phyloP scores from a whole-genome alignment of 30 jellyfish, hydroid and myxozoan genomes.

The Pelagia noctiluca region DNA sequence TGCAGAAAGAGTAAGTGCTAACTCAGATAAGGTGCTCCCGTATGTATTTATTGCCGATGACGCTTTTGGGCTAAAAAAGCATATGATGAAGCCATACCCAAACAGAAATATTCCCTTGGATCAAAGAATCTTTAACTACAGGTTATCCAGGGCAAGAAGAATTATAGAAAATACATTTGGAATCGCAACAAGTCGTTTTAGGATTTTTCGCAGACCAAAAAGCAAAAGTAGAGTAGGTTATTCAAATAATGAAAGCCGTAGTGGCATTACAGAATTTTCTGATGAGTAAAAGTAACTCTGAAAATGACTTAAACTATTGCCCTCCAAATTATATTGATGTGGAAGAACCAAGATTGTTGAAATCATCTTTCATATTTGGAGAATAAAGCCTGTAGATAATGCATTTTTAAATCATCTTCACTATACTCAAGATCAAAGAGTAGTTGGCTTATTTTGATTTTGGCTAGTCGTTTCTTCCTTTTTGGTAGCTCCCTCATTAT shows the following conservation, averaged over 20 bases:
- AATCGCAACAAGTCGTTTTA: constrained; percentile 62
- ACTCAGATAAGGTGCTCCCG: constrained; percentile 14
- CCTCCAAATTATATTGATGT: constrained; percentile 25
- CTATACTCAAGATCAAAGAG: constrained; percentile 23
- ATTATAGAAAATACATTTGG: constrained; percentile 73
- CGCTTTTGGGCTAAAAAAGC: constrained; percentile 72
- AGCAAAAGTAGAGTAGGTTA: too few species aligned
- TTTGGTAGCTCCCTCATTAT: neutral
- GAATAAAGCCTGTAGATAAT: neutral
- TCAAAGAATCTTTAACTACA: constrained; percentile 52
- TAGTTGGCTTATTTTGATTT: too few species aligned
- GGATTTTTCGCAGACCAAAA: constrained; percentile 65
- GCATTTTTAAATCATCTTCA: constrained; percentile 6
- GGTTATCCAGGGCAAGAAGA: constrained; percentile 76
- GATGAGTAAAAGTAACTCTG: constrained; percentile 10
- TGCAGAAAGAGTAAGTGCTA: constrained; percentile 3
- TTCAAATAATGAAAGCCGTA: constrained; percentile 52
- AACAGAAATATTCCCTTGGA: constrained; percentile 4
- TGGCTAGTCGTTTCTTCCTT: too few species aligned
- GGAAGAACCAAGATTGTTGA: constrained; percentile 62
- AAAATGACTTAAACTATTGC: constrained; percentile 25
- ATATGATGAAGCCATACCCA: constrained; percentile 84
- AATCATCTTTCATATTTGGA: neutral
- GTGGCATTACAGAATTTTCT: constrained; percentile 69
- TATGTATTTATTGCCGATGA: constrained; percentile 52